Evolutionary conservation across 2,113 vertebrate species (phyloP).

Genomic region (Heliornis fulica): DNA sequence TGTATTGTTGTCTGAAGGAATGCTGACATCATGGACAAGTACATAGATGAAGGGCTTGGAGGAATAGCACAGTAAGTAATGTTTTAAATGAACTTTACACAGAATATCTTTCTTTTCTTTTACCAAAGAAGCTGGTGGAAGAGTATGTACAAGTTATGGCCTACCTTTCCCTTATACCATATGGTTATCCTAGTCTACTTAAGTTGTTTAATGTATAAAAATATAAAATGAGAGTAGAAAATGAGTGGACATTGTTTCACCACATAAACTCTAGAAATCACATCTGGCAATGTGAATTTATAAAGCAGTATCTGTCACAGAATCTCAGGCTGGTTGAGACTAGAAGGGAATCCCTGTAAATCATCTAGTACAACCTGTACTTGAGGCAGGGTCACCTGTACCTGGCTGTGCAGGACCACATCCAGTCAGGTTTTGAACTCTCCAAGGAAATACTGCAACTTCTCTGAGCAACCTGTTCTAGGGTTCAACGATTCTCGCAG

Average conservation of each 20-base stretch:
- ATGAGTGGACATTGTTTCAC: neutral
- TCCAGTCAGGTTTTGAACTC: neutral
- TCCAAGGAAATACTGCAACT: neutral
- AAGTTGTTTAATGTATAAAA: neutral
- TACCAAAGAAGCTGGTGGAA: neutral
- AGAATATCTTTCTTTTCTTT: neutral
- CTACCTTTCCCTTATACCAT: neutral
- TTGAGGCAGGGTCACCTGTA: neutral
- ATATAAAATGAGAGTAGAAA: neutral
- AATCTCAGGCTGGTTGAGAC: neutral
- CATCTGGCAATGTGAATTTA: neutral
- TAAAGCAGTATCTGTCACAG: neutral
- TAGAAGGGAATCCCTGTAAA: neutral
- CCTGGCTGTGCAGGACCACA: neutral
- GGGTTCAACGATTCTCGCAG: neutral
- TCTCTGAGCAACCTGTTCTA: neutral
- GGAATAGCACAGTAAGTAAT: neutral
- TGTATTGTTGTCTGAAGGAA: neutral
- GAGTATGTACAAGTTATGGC: neutral
- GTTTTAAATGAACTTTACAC: neutral
- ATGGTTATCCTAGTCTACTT: neutral
- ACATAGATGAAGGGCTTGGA: neutral
- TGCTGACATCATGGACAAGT: neutral
- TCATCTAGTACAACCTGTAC: fast-evolving
- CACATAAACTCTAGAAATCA: neutral